Percentiles rank a stretch among this genome's conserved stretches.
These are phyloP conservation scores for Tenthredo mesomela DNA, from an alignment of 2,888 invertebrate genomes.

Conservation along the genomic window DNA sequence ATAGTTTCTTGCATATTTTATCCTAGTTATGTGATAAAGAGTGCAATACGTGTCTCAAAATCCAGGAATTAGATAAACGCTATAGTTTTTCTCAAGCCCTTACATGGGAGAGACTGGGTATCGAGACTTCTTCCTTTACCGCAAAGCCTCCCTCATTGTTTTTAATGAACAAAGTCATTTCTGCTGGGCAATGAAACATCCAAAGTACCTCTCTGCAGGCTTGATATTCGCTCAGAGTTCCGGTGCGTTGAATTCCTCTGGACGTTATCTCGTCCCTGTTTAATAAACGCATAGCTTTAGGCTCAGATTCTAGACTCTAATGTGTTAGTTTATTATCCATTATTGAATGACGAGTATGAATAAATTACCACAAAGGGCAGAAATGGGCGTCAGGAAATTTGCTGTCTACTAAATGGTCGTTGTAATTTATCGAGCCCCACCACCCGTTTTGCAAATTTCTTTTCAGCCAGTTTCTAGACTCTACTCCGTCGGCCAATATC, in stretches of 20 bases:
- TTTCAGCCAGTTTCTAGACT: constrained; percentile 71
- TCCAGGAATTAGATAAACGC: not conserved
- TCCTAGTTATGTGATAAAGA: not conserved
- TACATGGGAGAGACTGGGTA: constrained; percentile 73
- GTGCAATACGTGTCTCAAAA: not conserved
- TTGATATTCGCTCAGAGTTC: constrained; percentile 73
- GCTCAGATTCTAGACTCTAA: not conserved
- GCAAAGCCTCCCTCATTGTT: constrained; percentile 60
- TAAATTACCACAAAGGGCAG: constrained; percentile 74
- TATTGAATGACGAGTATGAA: not conserved
- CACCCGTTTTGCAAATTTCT: constrained; percentile 77
- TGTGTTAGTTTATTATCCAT: not conserved
- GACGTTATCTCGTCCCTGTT: constrained; percentile 66
- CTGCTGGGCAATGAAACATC: constrained; percentile 72
- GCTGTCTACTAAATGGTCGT: constrained; percentile 70
- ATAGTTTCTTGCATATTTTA: not conserved
- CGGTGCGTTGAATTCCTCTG: constrained; percentile 61
- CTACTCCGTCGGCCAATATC: constrained; percentile 63
- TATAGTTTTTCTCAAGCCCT: constrained; percentile 48
- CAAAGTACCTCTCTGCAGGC: constrained; percentile 73
- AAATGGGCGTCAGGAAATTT: constrained; percentile 75
- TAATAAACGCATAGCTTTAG: constrained; percentile 1
- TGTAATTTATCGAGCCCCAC: constrained; percentile 76
- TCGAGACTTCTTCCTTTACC: constrained; percentile 68
- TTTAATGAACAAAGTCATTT: constrained; percentile 68